phyloP scores from a whole-genome alignment of 1,140 invertebrate genomes.

The Lordiphosa clarofinis region DNA sequence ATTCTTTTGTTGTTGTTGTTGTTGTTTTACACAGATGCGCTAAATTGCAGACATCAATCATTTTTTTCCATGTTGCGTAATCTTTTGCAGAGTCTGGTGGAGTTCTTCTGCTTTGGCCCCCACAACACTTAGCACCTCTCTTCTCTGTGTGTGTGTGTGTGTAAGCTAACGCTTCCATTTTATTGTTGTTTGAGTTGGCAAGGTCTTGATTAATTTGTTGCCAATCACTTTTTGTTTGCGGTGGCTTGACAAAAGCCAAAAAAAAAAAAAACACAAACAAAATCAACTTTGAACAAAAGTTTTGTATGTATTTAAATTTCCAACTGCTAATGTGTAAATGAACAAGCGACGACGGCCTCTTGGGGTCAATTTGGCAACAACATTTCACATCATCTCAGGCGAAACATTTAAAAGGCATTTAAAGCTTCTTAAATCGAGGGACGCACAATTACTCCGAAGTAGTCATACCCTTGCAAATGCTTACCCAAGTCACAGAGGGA shows the following conservation, averaged over 20 bases:
- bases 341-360: slow-evolving; percentile 60
- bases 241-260: slow-evolving; percentile 65
- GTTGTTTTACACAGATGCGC: slow-evolving; percentile 72
- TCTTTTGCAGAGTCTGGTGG: slow-evolving; percentile 30
- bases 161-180: slow-evolving; percentile 9
- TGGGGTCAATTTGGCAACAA: slow-evolving; percentile 73
- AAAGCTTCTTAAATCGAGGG: slow-evolving; percentile 41
- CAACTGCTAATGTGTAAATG: slow-evolving; percentile 71
- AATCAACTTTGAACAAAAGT: slow-evolving; percentile 33
- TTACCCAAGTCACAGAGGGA: no score
- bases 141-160: slow-evolving; percentile 4
- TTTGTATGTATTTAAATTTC: slow-evolving; percentile 59
- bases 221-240: slow-evolving; percentile 70
- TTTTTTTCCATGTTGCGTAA: slow-evolving; percentile 68
- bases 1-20: slow-evolving; percentile 72
- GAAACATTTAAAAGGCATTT: slow-evolving; percentile 74
- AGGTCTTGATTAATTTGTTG: slow-evolving; percentile 78
- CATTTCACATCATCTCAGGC: slow-evolving; percentile 69
- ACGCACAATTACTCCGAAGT: slow-evolving; percentile 19
- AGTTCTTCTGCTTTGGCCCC: slow-evolving; percentile 57
- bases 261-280: slow-evolving; percentile 23
- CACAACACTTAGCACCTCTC: slow-evolving; percentile 37
- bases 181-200: slow-evolving; percentile 49
- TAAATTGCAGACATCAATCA: slow-evolving; percentile 77
- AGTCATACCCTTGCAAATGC: neutral